phyloP scores from a whole-genome alignment of 2,113 vertebrate species.

The Oreochromis aureus region DNA sequence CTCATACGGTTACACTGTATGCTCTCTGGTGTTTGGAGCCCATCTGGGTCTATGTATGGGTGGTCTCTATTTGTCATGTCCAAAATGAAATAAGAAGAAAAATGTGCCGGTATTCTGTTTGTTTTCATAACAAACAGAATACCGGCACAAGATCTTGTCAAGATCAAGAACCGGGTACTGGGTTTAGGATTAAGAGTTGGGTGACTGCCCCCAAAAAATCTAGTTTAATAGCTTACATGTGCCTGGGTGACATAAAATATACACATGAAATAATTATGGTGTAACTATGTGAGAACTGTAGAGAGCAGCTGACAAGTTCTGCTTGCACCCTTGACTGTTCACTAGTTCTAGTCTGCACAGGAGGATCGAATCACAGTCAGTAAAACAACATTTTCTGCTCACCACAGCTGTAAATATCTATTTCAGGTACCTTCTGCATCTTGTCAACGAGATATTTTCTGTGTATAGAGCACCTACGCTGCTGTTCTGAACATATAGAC shows the following conservation, averaged over 20 bases:
- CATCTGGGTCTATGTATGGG: neutral
- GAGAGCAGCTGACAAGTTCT: neutral
- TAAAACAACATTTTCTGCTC: neutral
- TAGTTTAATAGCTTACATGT: neutral
- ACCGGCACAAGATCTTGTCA: neutral
- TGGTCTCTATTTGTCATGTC: neutral
- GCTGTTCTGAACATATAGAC: neutral
- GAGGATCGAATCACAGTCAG: neutral
- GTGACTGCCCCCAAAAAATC: neutral
- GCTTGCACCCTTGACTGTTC: neutral
- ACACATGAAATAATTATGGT: neutral
- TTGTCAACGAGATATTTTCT: neutral
- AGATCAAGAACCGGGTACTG: neutral
- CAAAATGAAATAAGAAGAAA: neutral
- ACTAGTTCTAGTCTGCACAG: neutral
- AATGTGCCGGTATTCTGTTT: neutral
- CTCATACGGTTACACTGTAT: neutral
- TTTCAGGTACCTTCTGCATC: neutral
- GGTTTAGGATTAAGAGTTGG: neutral
- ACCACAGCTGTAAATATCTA: fast-evolving
- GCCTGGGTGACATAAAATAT: neutral
- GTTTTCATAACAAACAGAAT: neutral
- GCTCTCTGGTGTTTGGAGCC: neutral
- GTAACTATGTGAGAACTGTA: neutral
- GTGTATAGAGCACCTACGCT: neutral